Evolutionary conservation across 2,113 vertebrate species (phyloP).

Genomic region (Zosterops lateralis): DNA sequence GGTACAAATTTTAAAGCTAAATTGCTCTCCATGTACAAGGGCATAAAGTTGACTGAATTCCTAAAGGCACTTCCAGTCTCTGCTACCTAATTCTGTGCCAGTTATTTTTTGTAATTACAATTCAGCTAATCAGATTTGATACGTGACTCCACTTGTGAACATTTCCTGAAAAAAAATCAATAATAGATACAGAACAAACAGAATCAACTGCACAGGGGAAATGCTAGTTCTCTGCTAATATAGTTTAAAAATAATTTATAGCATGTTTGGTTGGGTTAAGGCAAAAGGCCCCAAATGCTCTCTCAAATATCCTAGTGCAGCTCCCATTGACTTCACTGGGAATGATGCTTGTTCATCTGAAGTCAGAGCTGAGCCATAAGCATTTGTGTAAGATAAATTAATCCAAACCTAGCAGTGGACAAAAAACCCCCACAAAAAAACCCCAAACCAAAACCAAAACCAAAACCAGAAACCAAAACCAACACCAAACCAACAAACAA

Average conservation of each 20-base stretch:
- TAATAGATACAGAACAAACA: background rate
- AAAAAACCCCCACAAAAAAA: background rate
- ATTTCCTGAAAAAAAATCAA: background rate
- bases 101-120: constrained; percentile 12
- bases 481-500: too few relatives aligned
- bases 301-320: background rate
- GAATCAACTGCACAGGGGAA: background rate
- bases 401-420: background rate
- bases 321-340: background rate
- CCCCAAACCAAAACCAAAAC: too few relatives aligned
- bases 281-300: background rate
- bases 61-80: constrained; percentile 14
- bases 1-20: constrained; percentile 43
- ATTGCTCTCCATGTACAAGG: background rate
- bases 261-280: background rate
- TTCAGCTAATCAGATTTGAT: background rate
- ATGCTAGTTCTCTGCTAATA: background rate
- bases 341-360: background rate
- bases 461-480: too few relatives aligned
- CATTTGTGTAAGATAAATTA: background rate
- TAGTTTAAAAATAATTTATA: background rate
- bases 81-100: background rate
- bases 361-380: background rate
- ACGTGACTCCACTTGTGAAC: background rate
- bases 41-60: constrained; percentile 39